These are phyloP conservation scores for Drosophila arizonae DNA, from an alignment of 1,140 invertebrate genomes.

Conservation along the genomic window DNA sequence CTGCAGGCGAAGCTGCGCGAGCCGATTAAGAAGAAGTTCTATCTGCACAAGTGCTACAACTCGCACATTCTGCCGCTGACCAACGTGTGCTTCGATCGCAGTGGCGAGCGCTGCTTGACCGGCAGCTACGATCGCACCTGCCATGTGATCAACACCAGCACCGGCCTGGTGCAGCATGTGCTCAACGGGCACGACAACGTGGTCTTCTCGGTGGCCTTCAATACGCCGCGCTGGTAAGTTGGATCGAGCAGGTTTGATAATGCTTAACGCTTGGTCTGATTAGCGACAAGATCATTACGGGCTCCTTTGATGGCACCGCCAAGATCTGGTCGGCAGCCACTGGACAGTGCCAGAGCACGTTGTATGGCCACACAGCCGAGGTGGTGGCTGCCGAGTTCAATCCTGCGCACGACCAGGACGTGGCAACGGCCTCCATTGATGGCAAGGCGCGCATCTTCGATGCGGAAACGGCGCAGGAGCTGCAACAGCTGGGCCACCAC, in stretches of 20 bases:
- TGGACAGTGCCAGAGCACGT: conserved; percentile 87
- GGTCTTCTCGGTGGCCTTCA: conserved; percentile 90
- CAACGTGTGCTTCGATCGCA: conserved; percentile 89
- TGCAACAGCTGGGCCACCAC: conserved; percentile 87
- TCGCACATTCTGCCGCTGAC: conserved; percentile 91
- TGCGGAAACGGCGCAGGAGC: conserved; percentile 86
- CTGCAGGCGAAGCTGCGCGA: conserved; percentile 84
- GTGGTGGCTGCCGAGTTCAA: conserved; percentile 89
- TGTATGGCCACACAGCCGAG: conserved; percentile 89
- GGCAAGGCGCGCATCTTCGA: conserved; percentile 88
- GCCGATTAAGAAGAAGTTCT: conserved; percentile 85
- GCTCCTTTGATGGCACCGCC: conserved; percentile 91
- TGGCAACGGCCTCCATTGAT: conserved; percentile 91
- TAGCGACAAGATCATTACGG: conserved; percentile 90
- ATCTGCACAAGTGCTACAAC: conserved; percentile 87
- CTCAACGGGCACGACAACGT: conserved; percentile 91
- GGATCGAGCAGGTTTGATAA: neutral
- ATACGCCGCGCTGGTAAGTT: conserved; percentile 88
- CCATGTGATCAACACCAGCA: conserved; percentile 90
- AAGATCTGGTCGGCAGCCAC: conserved; percentile 87
- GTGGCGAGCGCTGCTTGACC: conserved; percentile 89
- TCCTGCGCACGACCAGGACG: conserved; percentile 84
- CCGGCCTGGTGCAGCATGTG: conserved; percentile 87
- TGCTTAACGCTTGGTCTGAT: neutral
- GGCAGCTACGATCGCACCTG: conserved; percentile 94